Conservation (phyloP, 2,113 vertebrate genomes). For the Corythornis cristatus region DNA sequence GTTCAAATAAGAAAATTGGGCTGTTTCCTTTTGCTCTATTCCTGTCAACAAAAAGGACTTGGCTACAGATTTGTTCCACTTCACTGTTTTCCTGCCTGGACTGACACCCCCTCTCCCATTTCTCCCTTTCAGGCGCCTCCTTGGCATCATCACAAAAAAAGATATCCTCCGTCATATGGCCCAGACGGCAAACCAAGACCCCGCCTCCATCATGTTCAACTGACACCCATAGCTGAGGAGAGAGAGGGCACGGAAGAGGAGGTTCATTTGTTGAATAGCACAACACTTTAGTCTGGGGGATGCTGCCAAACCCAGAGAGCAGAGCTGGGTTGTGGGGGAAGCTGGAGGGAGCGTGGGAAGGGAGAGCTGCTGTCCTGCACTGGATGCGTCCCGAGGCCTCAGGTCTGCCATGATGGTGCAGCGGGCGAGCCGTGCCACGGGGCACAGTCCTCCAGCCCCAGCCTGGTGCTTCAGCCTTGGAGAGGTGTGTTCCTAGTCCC, state of each 20-base stretch:
- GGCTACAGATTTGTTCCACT: constrained; percentile 40
- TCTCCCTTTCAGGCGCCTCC: constrained; percentile 90
- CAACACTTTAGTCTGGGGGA: constrained; percentile 82
- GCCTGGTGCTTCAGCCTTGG: constrained; percentile 60
- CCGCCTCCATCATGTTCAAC: constrained; percentile 99
- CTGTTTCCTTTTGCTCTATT: constrained; percentile 71
- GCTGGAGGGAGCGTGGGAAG: constrained; percentile 24
- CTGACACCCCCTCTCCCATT: constrained; percentile 68
- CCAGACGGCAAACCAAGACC: constrained; percentile 99
- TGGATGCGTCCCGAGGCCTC: constrained; percentile 61
- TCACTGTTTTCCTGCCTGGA: constrained; percentile 18
- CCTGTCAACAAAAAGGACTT: constrained; percentile 77
- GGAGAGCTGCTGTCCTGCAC: constrained; percentile 57
- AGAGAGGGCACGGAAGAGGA: constrained; percentile 85
- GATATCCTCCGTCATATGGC: constrained; percentile 99
- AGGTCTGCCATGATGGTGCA: constrained; percentile 70
- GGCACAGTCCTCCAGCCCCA: constrained; percentile 29
- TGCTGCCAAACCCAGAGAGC: constrained; percentile 21
- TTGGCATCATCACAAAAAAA: constrained; percentile 99
- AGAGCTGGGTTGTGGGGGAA: constrained; percentile 55
- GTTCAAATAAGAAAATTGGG: constrained; percentile 63
- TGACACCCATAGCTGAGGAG: constrained; percentile 84
- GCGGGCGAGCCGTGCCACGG: background rate
- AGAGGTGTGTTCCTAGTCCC: constrained; percentile 55
- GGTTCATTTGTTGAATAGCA: constrained; percentile 88